phyloP scores from a whole-genome alignment of 2,888 invertebrate genomes.

The Lithophane socia region DNA sequence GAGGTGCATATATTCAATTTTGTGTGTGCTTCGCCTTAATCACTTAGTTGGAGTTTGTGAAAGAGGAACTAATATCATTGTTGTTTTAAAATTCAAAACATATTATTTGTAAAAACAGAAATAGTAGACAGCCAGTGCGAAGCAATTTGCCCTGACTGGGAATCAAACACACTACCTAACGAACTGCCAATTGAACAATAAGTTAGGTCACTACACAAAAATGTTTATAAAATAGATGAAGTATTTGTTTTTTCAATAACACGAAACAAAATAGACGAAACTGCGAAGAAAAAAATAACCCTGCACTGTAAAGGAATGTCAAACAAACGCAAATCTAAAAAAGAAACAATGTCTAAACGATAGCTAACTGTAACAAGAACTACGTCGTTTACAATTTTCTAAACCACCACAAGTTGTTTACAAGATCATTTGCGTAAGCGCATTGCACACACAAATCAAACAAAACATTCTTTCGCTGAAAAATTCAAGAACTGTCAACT shows the following conservation, averaged over 20 bases:
- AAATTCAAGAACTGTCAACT: constrained; percentile 48
- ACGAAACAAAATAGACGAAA: not conserved
- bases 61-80: not conserved
- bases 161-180: not conserved
- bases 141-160: not conserved
- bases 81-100: not conserved
- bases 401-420: constrained; percentile 36
- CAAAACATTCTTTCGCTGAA: constrained; percentile 63
- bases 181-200: not conserved
- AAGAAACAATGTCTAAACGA: not conserved
- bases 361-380: not conserved
- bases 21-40: constrained; percentile 49
- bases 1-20: constrained; percentile 61
- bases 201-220: not conserved
- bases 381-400: constrained; percentile 2
- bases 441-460: constrained; percentile 41
- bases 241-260: too few species aligned
- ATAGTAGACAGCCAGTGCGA: not conserved
- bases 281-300: not conserved
- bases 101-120: not conserved
- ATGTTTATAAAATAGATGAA: not conserved
- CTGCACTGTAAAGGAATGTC: not conserved
- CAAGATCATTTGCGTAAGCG: constrained; percentile 36
- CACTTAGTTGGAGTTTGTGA: constrained; percentile 21
- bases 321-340: not conserved